phyloP scores from a whole-genome alignment of 2,797 vertebrate genomes.

The Poeciliopsis gracilis region DNA sequence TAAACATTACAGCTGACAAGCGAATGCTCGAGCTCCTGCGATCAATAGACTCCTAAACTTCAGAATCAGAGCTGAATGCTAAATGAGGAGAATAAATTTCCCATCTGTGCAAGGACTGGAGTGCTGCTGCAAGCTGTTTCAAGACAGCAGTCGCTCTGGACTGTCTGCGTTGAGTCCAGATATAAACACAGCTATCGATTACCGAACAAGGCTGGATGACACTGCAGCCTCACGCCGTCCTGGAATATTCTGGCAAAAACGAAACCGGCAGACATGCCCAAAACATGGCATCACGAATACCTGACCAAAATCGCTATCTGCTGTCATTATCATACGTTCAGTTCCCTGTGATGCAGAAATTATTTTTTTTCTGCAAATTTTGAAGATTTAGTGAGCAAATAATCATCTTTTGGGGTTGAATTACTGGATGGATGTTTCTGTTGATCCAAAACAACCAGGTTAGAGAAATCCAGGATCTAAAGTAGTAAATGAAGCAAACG shows the following conservation, averaged over 20 bases:
- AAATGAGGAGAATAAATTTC: constrained; percentile 76
- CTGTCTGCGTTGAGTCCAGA: constrained; percentile 70
- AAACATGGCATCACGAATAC: not conserved
- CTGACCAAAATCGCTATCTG: not conserved
- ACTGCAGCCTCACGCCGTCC: constrained; percentile 51
- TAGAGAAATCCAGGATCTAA: not conserved
- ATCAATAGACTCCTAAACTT: constrained; percentile 73
- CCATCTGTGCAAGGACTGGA: constrained; percentile 44
- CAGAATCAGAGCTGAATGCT: constrained; percentile 70
- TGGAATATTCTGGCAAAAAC: constrained; percentile 45
- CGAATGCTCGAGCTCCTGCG: constrained; percentile 50
- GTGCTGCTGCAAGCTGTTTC: constrained; percentile 78
- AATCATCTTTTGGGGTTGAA: not conserved
- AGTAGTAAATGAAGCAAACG: not conserved
- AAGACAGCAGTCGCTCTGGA: constrained; percentile 72
- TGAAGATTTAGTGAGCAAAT: not conserved
- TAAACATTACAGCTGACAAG: constrained; percentile 53
- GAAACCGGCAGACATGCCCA: not conserved
- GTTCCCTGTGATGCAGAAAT: not conserved
- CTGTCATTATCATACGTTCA: not conserved
- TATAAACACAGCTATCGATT: constrained; percentile 81
- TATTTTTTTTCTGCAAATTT: not conserved
- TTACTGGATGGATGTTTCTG: not conserved
- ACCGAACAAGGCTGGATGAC: constrained; percentile 56
- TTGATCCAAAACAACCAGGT: not conserved